A percentile compares a stretch with the other conserved stretches of the same genome.
Conservation (phyloP, 2,888 invertebrate genomes). For the Peribatodes rhomboidaria region DNA sequence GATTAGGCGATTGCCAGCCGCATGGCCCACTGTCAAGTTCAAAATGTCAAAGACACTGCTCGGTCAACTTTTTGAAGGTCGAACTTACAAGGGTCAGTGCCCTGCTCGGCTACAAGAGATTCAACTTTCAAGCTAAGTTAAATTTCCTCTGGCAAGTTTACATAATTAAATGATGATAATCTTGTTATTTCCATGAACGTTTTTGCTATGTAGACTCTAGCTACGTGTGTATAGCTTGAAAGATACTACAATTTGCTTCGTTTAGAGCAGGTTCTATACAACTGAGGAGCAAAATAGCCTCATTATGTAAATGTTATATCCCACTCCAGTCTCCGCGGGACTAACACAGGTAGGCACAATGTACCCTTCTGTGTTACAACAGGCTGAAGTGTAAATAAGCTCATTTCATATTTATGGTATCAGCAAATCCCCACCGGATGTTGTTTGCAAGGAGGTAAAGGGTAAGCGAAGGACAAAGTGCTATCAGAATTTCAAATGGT, state of each 20-base stretch:
- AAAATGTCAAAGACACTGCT: constrained; percentile 74
- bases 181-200: background rate
- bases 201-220: background rate
- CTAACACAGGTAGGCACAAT: constrained; percentile 23
- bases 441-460: constrained; percentile 67
- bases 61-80: constrained; percentile 56
- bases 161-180: constrained; percentile 1
- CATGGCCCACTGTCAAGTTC: constrained; percentile 81
- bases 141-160: background rate
- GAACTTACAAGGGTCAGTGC: constrained; percentile 42
- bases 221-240: background rate
- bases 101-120: constrained; percentile 14
- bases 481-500: constrained; percentile 61
- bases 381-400: constrained; percentile 38
- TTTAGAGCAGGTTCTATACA: constrained; percentile 1
- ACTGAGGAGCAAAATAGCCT: constrained; percentile 8
- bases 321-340: constrained; percentile 16
- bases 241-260: constrained; percentile 6
- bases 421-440: constrained; percentile 66
- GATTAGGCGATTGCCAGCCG: constrained; percentile 64
- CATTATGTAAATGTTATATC: constrained; percentile 29
- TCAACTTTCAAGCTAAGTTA: constrained; percentile 2
- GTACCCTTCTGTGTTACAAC: constrained; percentile 30
- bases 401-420: constrained; percentile 43
- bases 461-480: constrained; percentile 75